Base-by-base conservation (phyloP, 2,797 vertebrate species). In the Cheirogaleus major region DNA sequence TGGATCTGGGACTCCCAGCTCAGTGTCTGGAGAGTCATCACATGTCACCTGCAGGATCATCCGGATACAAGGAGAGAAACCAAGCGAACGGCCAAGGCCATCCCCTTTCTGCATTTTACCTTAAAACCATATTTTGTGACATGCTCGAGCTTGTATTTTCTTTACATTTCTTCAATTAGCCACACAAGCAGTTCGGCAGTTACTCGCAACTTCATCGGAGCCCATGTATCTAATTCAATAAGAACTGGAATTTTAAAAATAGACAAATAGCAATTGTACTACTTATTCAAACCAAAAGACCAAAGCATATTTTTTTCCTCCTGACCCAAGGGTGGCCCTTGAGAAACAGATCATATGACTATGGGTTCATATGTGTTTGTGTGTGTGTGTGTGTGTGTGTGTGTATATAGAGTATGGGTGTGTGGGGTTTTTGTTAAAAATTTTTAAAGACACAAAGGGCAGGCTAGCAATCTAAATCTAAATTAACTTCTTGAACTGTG, bases 201-300 rank as follows among this genome's bases (percentile, higher is more conserved):
- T 87, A 86, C 25, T 79, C n/a, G 0, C n/a, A 22, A n/a, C 69
- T 95, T 81, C 52, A 10, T 55, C 8, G 12, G 50, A 75, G 32
- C 32, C 43, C n/a, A 7, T 50, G 32, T 55, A 70, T 14, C 79
- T 89, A 87, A 75, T 90, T 95, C 90, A 93, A 80, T 89, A 91
- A 95, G 70, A 93, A 76, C 13, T 35, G 78, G 89, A 90, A 84
- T 78, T 91, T 72, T 87, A 9, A 0, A 92, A 84, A 76, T 85
- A 91, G 69, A 83, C 96, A 95, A 79, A 92, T 55, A 92, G 30
- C 41, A 43, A 5, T 70, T 55, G 48, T 82, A 67, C 20, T 17
- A 11, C 45, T 96, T 90, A 84, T 57, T 78, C 59, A 69, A 84
- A 87, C 78, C 84, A 57, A 92, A 65, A 23, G 4, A 48, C 50